Conservation (phyloP, 2,888 invertebrate genomes). For the Notodonta dromedarius region DNA sequence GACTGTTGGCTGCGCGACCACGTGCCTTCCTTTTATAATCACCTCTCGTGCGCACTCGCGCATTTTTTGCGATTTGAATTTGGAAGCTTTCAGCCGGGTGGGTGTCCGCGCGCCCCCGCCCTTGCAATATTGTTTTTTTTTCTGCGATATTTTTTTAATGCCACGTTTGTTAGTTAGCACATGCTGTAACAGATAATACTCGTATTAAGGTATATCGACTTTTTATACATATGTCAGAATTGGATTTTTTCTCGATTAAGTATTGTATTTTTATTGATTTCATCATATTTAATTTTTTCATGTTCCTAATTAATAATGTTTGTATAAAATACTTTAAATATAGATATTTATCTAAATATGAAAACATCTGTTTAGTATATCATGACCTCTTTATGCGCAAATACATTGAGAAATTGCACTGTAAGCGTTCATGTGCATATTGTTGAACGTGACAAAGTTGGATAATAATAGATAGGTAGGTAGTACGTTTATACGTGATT, state of each 20-base stretch:
- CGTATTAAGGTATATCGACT: neutral
- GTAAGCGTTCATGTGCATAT: neutral
- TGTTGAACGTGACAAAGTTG: neutral
- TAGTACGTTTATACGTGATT: too few relatives aligned
- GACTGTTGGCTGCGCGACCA: constrained; percentile 71
- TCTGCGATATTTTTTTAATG: constrained; percentile 55
- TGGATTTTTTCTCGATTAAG: neutral
- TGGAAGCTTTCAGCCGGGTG: constrained; percentile 82
- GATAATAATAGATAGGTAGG: too few relatives aligned
- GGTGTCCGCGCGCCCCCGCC: constrained; percentile 74
- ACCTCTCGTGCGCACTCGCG: constrained; percentile 70
- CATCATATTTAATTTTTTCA: neutral
- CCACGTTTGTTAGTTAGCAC: constrained; percentile 56
- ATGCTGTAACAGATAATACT: constrained; percentile 44
- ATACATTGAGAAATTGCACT: neutral
- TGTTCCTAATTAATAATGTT: neutral
- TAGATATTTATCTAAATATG: neutral
- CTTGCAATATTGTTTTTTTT: constrained; percentile 57
- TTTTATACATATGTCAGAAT: neutral
- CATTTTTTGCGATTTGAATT: constrained; percentile 81
- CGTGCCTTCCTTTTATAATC: constrained; percentile 77
- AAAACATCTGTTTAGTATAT: neutral
- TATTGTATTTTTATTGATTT: neutral
- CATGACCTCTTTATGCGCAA: neutral
- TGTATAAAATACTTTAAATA: neutral